Base-by-base conservation (phyloP, 1,140 invertebrate species). In the Drosophila pruinosa region DNA sequence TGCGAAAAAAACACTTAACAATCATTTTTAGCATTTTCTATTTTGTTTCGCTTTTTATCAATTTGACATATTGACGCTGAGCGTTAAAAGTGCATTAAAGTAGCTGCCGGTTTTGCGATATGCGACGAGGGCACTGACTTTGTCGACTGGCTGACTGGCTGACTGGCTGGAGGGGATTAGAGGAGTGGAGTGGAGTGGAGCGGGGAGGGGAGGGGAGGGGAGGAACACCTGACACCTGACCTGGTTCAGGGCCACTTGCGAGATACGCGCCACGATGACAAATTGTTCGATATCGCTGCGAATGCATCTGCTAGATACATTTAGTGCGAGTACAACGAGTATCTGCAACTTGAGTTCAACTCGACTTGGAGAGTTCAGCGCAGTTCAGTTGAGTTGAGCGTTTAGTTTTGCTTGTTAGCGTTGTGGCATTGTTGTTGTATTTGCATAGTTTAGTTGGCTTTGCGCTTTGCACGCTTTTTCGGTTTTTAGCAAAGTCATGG, bases 21-120 rank as follows among this genome's bases (percentile, higher is more conserved):
- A 86, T 81, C 67, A 71, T 65, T 62, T 78, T 68, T 12, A 59
- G 56, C 74, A 53, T 80, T 71, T 80, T 72, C 14, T 17, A 17
- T 52, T 54, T 43, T 72, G 12, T 31, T 3, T 48, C 28, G 31
- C n/a, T 62, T 58, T 62, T 86, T 86, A 86, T 88, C 83, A 82
- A 75, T 82, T 88, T 86, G 81, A 86, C 82, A 88, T 78, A 82
- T 78, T 86, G 82, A 86, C 82, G 82, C 82, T 72, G 75, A 88
- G 83, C 82, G 82, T 53, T 75, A 64, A 86, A 86, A 86, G 81
- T 86, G 82, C 82, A 86, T 86, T 86, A 86, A 88, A 89, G 78
- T 86, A 89, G 82, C 81, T 77, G 72, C 63, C 76, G 72, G n/a
- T 22, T 47, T 43, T 61, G 19, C 75, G 53, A 79, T 75, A 78